These are phyloP conservation scores for Actenoides lindsayi DNA, from an alignment of 2,113 vertebrate species.

Conservation along the genomic window DNA sequence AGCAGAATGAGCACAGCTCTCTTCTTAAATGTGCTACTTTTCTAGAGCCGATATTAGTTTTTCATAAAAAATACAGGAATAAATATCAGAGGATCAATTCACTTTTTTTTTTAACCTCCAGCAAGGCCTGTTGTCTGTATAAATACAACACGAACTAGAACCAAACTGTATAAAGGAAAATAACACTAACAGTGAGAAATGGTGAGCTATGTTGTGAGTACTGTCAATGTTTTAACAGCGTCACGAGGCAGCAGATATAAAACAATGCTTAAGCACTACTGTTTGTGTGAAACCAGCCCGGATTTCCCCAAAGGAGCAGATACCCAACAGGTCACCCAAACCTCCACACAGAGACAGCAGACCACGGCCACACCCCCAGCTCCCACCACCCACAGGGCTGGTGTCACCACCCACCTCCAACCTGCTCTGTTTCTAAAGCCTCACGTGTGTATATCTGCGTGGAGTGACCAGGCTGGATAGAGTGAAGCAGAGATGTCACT, in stretches of 20 bases:
- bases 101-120: background rate
- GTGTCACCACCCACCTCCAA: background rate
- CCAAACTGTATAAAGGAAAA: background rate
- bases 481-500: constrained; percentile 37
- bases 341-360: background rate
- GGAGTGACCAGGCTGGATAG: background rate
- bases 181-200: background rate
- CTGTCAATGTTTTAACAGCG: background rate
- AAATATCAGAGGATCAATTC: background rate
- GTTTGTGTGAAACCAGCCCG: background rate
- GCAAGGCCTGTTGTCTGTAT: background rate
- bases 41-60: background rate
- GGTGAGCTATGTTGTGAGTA: background rate
- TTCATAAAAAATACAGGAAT: background rate
- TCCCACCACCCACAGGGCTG: background rate
- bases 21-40: background rate
- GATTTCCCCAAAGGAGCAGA: background rate
- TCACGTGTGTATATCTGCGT: background rate
- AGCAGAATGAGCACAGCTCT: background rate
- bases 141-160: background rate
- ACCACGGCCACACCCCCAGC: background rate
- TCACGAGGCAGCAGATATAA: background rate
- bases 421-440: background rate
- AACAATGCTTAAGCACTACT: background rate
- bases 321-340: background rate